phyloP scores from a whole-genome alignment of 2,797 vertebrate genomes.

The Peromyscus nudipes region DNA sequence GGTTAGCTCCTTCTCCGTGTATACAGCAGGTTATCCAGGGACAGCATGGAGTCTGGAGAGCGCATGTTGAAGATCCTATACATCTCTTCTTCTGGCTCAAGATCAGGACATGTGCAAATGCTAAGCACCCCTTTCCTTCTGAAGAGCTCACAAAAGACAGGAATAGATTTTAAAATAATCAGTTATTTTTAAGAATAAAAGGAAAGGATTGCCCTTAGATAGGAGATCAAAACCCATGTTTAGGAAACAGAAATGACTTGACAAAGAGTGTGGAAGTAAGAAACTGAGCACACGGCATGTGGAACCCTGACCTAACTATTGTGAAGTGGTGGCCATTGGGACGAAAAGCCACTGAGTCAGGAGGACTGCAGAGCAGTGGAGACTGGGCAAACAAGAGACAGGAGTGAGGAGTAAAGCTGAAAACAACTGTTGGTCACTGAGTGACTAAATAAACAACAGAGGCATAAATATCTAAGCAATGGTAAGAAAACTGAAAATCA shows the following conservation, averaged over 20 bases:
- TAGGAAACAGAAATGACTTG: background rate
- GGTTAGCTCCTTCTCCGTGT: background rate
- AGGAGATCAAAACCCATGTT: background rate
- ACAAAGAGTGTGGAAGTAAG: background rate
- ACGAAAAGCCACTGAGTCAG: fast-evolving
- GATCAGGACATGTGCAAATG: background rate
- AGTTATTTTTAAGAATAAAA: background rate
- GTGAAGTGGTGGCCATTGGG: background rate
- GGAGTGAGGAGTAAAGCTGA: background rate
- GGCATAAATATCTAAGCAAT: background rate
- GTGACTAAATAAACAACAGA: background rate
- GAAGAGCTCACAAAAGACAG: background rate
- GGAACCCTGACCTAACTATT: background rate
- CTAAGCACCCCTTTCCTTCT: background rate
- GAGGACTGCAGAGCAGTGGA: fast-evolving
- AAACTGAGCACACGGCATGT: background rate
- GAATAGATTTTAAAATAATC: background rate
- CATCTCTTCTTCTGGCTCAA: background rate
- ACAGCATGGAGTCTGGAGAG: background rate
- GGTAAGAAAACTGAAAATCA: background rate
- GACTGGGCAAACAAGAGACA: background rate
- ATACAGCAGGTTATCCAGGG: background rate
- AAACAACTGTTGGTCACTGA: background rate
- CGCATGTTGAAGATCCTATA: background rate
- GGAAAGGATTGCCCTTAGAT: background rate